Conservation (phyloP, 2,888 invertebrate species). For the Sclerodermus sp. region DNA sequence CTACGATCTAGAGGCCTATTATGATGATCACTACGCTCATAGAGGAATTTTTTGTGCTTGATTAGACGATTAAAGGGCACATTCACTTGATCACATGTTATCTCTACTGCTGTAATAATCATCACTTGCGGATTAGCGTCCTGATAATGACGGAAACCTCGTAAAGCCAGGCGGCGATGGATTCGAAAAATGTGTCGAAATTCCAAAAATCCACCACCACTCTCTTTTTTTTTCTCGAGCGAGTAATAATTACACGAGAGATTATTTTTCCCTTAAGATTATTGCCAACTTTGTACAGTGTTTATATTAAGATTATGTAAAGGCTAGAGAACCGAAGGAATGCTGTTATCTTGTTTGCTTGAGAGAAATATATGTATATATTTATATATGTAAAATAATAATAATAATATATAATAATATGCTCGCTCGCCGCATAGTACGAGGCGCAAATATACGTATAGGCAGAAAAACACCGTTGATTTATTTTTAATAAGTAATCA, state of each 20-base stretch:
- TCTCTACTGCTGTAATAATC: constrained; percentile 46
- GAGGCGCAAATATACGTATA: constrained; percentile 48
- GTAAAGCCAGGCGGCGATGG: constrained; percentile 18
- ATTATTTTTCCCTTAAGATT: constrained; percentile 46
- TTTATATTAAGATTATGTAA: constrained; percentile 2
- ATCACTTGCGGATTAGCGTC: not conserved
- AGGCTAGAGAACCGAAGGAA: constrained; percentile 21
- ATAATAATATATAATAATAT: no score
- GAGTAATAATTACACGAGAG: constrained; percentile 52
- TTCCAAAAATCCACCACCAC: constrained; percentile 1
- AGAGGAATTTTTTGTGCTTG: constrained; percentile 49
- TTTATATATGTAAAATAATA: constrained; percentile 29
- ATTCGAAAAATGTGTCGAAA: constrained; percentile 1
- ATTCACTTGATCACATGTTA: constrained; percentile 54
- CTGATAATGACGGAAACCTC: constrained; percentile 6
- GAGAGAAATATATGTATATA: no score
- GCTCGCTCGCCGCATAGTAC: constrained; percentile 37
- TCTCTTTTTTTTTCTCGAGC: constrained; percentile 17
- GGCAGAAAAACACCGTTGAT: constrained; percentile 57
- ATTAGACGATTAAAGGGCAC: constrained; percentile 52
- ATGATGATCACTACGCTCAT: constrained; percentile 19
- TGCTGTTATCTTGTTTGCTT: constrained; percentile 8
- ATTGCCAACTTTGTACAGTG: constrained; percentile 61
- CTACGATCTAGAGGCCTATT: constrained; percentile 18
- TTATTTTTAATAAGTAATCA: constrained; percentile 49